These are phyloP conservation scores for Ophioninae sp. DNA, from an alignment of 2,888 invertebrate species.

Conservation along the genomic window DNA sequence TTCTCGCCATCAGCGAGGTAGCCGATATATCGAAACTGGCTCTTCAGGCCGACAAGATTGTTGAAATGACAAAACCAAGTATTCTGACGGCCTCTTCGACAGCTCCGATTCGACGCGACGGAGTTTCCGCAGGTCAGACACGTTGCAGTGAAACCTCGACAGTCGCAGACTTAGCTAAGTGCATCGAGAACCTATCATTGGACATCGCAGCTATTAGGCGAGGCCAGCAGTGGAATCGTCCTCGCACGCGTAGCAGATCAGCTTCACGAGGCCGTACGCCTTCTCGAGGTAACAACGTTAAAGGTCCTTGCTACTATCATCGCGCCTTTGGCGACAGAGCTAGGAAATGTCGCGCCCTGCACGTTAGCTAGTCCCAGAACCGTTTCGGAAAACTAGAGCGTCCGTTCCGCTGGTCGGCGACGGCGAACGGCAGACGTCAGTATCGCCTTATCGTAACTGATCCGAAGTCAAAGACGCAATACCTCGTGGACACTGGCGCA, in stretches of 20 bases:
- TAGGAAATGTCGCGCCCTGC: neutral
- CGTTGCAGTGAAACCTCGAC: neutral
- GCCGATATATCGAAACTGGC: constrained; percentile 16
- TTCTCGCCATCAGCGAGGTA: constrained; percentile 26
- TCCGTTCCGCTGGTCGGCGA: constrained; percentile 26
- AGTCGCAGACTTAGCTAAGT: neutral
- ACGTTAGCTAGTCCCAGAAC: constrained; percentile 2
- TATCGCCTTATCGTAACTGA: constrained; percentile 32
- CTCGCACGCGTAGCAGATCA: neutral
- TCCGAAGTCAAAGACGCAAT: neutral
- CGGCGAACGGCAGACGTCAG: constrained; percentile 17
- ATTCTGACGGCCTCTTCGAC: neutral
- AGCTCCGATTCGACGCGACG: neutral
- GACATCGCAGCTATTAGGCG: neutral
- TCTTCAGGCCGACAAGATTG: constrained; percentile 28
- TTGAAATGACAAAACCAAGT: neutral
- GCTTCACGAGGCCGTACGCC: neutral
- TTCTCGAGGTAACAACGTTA: neutral
- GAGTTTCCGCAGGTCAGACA: neutral
- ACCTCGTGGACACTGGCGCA: constrained; percentile 45
- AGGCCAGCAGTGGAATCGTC: neutral
- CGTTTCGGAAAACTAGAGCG: constrained; percentile 42
- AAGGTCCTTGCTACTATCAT: constrained; percentile 20
- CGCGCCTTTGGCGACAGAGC: constrained; percentile 7
- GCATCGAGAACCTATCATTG: neutral